These are phyloP conservation scores for Noctua janthina DNA, from an alignment of 2,888 invertebrate genomes.

Conservation along the genomic window DNA sequence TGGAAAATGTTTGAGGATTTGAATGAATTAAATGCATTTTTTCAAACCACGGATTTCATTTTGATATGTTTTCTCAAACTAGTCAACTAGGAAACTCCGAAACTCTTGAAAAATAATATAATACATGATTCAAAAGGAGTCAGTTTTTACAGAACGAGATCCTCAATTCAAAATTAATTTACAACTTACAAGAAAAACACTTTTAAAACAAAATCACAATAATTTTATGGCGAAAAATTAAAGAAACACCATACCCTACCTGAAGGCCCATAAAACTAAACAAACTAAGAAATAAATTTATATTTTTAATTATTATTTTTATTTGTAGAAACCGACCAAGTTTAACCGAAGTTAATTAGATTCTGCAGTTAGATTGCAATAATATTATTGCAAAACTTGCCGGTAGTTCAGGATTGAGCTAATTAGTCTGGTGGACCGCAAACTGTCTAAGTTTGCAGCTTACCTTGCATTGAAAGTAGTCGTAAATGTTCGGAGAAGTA, in stretches of 20 bases:
- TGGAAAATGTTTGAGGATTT: background rate
- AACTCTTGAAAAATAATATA: no score
- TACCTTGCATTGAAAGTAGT: constrained; percentile 25
- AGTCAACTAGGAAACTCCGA: no score
- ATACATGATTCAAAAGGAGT: no score
- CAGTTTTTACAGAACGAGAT: background rate
- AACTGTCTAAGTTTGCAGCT: constrained; percentile 49
- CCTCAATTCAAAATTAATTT: background rate
- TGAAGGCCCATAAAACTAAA: background rate
- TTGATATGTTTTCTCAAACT: no score
- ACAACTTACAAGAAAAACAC: background rate
- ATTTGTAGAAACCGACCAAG: constrained; percentile 3
- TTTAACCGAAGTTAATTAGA: constrained; percentile 44
- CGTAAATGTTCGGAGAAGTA: constrained; percentile 10
- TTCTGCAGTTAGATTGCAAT: constrained; percentile 51
- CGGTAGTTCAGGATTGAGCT: constrained; percentile 35
- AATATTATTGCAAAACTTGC: constrained; percentile 62
- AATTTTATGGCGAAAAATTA: background rate
- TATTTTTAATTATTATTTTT: constrained; percentile 28
- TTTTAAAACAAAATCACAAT: background rate
- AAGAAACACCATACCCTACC: background rate
- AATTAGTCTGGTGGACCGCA: constrained; percentile 49
- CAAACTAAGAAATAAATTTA: constrained; percentile 10
- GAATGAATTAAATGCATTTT: background rate
- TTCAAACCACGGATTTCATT: background rate